Evolutionary conservation across 2,113 vertebrate genomes (phyloP).

Genomic region (Mormoops blainvillei): DNA sequence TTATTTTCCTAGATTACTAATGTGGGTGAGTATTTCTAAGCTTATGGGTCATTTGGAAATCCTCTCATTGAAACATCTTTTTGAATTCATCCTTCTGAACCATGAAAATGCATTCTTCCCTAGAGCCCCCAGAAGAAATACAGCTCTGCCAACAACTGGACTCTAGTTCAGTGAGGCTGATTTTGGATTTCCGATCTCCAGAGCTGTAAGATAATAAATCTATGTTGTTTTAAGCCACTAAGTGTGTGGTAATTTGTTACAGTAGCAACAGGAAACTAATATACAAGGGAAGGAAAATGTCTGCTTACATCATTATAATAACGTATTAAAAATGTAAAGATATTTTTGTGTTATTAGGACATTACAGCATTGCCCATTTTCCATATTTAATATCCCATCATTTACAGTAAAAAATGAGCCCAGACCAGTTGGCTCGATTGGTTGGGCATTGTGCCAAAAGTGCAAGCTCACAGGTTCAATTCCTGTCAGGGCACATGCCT

Average conservation of each 20-base stretch:
- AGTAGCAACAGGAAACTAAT: neutral
- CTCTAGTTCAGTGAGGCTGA: neutral
- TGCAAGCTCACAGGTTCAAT: no score
- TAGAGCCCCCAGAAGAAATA: neutral
- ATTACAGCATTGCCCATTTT: neutral
- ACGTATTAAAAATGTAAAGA: neutral
- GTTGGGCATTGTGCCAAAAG: no score
- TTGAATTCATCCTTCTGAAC: neutral
- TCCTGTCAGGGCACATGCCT: no score
- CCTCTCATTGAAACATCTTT: neutral
- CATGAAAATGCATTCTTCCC: neutral
- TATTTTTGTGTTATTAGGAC: neutral
- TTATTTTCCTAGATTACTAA: neutral
- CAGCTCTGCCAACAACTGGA: neutral
- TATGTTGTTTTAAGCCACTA: neutral
- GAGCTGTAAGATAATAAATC: neutral
- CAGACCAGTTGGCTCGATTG: no score
- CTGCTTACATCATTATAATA: neutral
- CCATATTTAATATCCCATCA: neutral
- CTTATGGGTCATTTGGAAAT: neutral
- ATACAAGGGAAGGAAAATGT: neutral
- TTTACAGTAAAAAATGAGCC: neutral
- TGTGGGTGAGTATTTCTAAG: neutral
- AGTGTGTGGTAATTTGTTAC: neutral
- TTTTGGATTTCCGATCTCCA: neutral